Evolutionary conservation across 2,113 vertebrate species (phyloP).

Genomic region (Plestiodon gilberti): DNA sequence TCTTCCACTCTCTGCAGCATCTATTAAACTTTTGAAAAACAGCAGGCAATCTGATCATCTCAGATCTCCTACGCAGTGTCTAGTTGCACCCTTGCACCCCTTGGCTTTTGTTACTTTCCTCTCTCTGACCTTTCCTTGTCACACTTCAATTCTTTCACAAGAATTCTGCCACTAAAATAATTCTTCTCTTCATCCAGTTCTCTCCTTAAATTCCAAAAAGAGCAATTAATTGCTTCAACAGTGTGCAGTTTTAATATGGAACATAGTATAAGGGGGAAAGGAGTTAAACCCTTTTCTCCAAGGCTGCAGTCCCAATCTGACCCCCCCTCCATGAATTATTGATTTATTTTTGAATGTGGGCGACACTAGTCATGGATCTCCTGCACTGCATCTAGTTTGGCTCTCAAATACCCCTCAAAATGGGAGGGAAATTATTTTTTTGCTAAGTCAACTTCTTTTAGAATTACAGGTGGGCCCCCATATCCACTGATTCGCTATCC

Average conservation of each 20-base stretch:
- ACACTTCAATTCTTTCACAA: background rate
- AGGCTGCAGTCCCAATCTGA: background rate
- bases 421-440: background rate
- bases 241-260: background rate
- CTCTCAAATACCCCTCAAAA: background rate
- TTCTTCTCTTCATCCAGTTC: background rate
- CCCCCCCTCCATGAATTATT: too few species aligned
- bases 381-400: background rate
- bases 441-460: background rate
- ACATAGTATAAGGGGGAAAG: background rate
- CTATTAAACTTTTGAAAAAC: background rate
- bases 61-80: background rate
- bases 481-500: too few species aligned
- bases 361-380: background rate
- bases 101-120: background rate
- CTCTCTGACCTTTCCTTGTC: background rate
- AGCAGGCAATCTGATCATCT: background rate
- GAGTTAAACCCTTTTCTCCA: background rate
- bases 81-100: background rate
- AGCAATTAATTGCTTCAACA: background rate
- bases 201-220: background rate
- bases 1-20: too few species aligned
- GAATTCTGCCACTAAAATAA: background rate
- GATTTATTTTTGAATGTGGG: too few species aligned
- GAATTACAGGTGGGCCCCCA: too few species aligned